These are phyloP conservation scores for Macropodus opercularis DNA, from an alignment of 2,797 vertebrate genomes.

Conservation along the genomic window DNA sequence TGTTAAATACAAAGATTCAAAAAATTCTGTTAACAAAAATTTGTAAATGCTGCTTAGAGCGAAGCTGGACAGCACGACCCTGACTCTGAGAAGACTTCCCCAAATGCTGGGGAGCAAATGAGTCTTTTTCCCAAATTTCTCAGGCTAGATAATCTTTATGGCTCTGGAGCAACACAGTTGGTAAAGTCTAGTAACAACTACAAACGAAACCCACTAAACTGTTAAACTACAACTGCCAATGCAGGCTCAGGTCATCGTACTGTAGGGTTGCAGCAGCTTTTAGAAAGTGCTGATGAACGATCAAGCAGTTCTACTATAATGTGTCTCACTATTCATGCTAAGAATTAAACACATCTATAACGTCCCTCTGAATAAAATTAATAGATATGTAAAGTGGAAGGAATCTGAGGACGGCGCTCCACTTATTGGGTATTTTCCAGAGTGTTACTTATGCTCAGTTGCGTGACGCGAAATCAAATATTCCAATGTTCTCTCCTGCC, in stretches of 20 bases:
- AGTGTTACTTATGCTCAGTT: constrained; percentile 70
- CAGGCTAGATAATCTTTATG: not conserved
- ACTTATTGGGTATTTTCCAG: constrained; percentile 71
- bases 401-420: constrained; percentile 32
- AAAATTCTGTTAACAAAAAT: too few relatives aligned
- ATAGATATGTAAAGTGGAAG: not conserved
- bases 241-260: not conserved
- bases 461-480: constrained; percentile 77
- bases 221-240: constrained; percentile 1
- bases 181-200: not conserved
- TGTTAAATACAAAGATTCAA: too few relatives aligned
- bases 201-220: not conserved
- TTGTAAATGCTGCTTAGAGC: too few relatives aligned
- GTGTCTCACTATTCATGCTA: constrained; percentile 10
- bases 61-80: too few relatives aligned
- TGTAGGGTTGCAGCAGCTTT: not conserved
- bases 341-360: constrained; percentile 1
- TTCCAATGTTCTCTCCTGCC: constrained; percentile 74
- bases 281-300: constrained; percentile 16
- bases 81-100: too few relatives aligned
- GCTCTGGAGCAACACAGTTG: not conserved
- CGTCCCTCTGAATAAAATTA: not conserved
- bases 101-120: not conserved
- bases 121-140: not conserved
- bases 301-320: constrained; percentile 1